These are phyloP conservation scores for Serinus canaria DNA, from an alignment of 2,113 vertebrate species.

Conservation along the genomic window DNA sequence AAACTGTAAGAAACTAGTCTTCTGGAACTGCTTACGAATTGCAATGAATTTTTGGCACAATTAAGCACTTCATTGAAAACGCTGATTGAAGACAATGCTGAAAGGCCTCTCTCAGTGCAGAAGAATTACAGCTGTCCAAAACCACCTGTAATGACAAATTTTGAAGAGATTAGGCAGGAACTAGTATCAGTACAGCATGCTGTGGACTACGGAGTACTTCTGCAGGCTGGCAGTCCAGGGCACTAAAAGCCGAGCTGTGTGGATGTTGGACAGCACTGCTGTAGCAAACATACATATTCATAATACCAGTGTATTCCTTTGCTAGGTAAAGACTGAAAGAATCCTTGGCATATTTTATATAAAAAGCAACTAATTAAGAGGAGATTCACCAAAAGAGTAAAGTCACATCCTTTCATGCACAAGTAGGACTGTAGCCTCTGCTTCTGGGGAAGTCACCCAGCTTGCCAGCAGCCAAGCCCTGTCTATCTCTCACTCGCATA, in stretches of 20 bases:
- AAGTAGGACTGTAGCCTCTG: background rate
- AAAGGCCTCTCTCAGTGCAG: background rate
- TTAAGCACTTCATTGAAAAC: background rate
- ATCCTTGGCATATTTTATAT: background rate
- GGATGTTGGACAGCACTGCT: background rate
- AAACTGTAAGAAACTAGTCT: background rate
- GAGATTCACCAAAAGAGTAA: accelerated
- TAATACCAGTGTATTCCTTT: background rate
- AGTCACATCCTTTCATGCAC: accelerated
- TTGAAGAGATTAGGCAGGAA: background rate
- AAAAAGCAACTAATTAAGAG: background rate
- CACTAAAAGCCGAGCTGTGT: background rate
- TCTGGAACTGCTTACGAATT: background rate
- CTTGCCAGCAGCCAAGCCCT: background rate
- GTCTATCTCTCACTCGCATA: accelerated
- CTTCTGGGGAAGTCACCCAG: background rate
- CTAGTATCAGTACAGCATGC: background rate
- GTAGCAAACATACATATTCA: accelerated
- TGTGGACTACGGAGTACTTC: background rate
- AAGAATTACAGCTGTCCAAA: background rate
- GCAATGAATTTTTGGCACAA: background rate
- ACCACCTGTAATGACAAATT: background rate
- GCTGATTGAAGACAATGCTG: background rate
- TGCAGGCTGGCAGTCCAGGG: background rate
- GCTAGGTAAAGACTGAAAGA: background rate